Base-by-base conservation (phyloP, 2,797 vertebrate genomes). In the Garrulus glandarius region DNA sequence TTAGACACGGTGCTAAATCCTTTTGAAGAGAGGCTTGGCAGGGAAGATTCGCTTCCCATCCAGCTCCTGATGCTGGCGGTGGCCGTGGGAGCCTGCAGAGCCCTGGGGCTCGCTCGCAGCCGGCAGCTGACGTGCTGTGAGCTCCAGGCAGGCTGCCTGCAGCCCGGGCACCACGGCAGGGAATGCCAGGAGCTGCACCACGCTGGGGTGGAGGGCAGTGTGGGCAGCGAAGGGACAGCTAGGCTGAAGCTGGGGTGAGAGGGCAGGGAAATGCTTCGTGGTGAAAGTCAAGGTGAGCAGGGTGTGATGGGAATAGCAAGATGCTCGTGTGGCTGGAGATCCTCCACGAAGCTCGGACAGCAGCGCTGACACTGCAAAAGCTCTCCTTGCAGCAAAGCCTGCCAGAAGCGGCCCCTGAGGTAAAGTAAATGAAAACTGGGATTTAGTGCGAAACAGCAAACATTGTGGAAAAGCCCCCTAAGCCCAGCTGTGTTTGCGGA, bases 401-500 rank as follows among this genome's bases (percentile, higher is more conserved):
- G 11, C 77, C 90, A 76, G 80, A n/a, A 91, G 81, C 0, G 0
- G 71, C 61, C 89, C 74, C 78, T 34, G 36, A 80, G 87, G 84
- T 41, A 86, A 92, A 92, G 91, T 77, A 94, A 88, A 94, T 56
- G 86, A 61, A 95, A 63, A 68, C 41, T 2, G 11, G 84, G 92
- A 94, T 94, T 97, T 93, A 94, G 72, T 41, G 55, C 0, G 6
- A 59, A 95, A 81, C 39, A 30, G 92, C 93, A 94, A 95, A 96
- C 91, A 95, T 13, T 80, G 91, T 29, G 71, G 87, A 92, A 91
- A 89, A 84, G 84, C 60, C 68, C 60, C 52, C 84, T 69, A 46
- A 75, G 37, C 75, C 83, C 94, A 94, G 89, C 95, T 96, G 93
- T 87, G 93, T 96, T 92, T 95, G 92, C 89, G 71, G 83, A 91